Base-by-base conservation (phyloP, 2,888 invertebrate genomes). In the Eupithecia abbreviata region DNA sequence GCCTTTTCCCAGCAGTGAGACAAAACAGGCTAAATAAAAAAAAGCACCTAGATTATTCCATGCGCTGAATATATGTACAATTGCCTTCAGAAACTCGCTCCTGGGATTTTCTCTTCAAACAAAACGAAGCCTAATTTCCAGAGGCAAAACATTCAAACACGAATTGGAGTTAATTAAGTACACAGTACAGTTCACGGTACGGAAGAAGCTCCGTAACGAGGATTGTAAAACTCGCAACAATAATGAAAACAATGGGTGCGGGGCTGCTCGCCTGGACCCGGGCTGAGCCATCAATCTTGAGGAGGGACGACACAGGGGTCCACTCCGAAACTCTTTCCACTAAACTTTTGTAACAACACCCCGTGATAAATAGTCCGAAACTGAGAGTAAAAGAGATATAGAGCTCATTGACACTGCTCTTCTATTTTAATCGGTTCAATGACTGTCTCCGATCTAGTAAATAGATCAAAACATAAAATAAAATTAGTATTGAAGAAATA, bases 241-340 rank as follows among this genome's bases (percentile, higher is more conserved):
- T 89, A 85, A 87, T 86, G 86, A 84, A 86, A 88, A 91, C 89
- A 89, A 91, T 89, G 86, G 89, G 82, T 80, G 80, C 84, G 82
- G 85, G 84, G 80, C 51, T 10, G 30, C 10, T 10, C 47, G 45
- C 47, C 82, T 87, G 77, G 85, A 85, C 86, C 86, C 86, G 66
- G 15, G 42, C 9, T 89, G 89, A 88, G 85, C 88, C 90, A 93
- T 93, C 92, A 92, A 93, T 93, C 92, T 93, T 90, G 82, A 87
- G 83, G 87, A 88, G 86, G 90, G 90, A 89, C 87, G 91, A 91
- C 91, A 89, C 91, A 86, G 90, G 91, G 91, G 90, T 90, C 90
- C 90, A 91, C 90, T 90, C 88, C 84, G 84, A 88, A 91, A 92
- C 92, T 91, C 92, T 92, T 91, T 90, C 87, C 85, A 86, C 88